Evolutionary conservation across 2,113 vertebrate species (phyloP), one percentile per base, ranked within the genome.

Genomic region (Hemibagrus wyckioides): DNA sequence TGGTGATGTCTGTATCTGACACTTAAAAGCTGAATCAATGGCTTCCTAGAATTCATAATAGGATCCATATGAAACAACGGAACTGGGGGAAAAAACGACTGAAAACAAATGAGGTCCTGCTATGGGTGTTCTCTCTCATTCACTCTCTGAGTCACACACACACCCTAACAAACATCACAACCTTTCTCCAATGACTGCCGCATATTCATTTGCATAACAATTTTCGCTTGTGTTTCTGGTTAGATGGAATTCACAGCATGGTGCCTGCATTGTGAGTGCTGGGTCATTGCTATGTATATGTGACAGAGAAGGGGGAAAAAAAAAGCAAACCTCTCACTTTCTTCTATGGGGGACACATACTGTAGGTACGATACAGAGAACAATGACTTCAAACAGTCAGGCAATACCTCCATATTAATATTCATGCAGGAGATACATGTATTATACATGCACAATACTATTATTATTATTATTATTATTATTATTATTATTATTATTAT

Each of bases 201-300:
- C 91, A 88, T 89, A 84, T 90, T 92, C 92, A 96, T 96, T 96
- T 96, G 95, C 95, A 96, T 95, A 95, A 95, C 94, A 96, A 96
- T 96, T 94, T 96, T 94, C 93, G 93, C 94, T 96, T 96, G 95
- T 96, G 95, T 96, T 95, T 95, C 93, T 95, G 95, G 93, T 95
- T 94, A 95, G 95, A 96, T 96, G 93, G 95, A 94, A 96, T 95
- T 96, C 95, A 91, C 95, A 96, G 95, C 94, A 91, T 95, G 95
- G 92, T 92, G 94, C 92, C 94, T 81, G 93, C 88, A 91, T 91
- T 92, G 94, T 92, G 94, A 94, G 93, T 91, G 92, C 92, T 91
- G 92, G 95, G 95, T 95, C 95, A 95, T 94, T 94, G 93, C 93
- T 94, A 94, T 94, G 93, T 95, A 94, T 95, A 95, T 95, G 94